A percentile compares a stretch with the other conserved stretches of the same genome.
Conservation (phyloP, 2,888 invertebrate species). For the Tachystola acroxantha region DNA sequence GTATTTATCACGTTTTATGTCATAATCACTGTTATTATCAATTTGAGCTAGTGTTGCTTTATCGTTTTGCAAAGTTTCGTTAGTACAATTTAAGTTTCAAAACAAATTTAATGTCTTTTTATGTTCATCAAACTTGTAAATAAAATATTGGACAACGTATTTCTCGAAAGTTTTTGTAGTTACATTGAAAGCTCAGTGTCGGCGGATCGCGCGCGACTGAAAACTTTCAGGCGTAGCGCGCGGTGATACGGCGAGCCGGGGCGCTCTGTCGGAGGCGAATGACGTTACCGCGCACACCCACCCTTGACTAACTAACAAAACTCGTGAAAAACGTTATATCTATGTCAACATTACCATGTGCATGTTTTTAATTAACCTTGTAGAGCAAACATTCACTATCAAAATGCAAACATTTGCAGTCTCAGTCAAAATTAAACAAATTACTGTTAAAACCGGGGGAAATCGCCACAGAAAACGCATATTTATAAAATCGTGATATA, state of each 20-base stretch:
- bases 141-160: no score
- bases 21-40: no score
- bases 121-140: no score
- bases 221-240: constrained; percentile 42
- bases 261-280: constrained; percentile 52
- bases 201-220: constrained; percentile 24
- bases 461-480: no score
- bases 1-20: constrained; percentile 14
- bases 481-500: no score
- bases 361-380: constrained; percentile 29
- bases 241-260: constrained; percentile 45
- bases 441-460: no score
- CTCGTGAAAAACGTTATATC: constrained; percentile 17
- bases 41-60: no score
- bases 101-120: no score
- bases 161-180: neutral
- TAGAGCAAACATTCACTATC: constrained; percentile 22
- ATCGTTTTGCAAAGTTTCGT: no score
- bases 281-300: constrained; percentile 33
- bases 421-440: neutral
- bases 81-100: no score
- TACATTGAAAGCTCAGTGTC: neutral
- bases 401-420: constrained; percentile 4
- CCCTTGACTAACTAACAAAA: constrained; percentile 22
- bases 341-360: constrained; percentile 21